phyloP scores from a whole-genome alignment of 2,797 vertebrate species.

The Momotus momota region DNA sequence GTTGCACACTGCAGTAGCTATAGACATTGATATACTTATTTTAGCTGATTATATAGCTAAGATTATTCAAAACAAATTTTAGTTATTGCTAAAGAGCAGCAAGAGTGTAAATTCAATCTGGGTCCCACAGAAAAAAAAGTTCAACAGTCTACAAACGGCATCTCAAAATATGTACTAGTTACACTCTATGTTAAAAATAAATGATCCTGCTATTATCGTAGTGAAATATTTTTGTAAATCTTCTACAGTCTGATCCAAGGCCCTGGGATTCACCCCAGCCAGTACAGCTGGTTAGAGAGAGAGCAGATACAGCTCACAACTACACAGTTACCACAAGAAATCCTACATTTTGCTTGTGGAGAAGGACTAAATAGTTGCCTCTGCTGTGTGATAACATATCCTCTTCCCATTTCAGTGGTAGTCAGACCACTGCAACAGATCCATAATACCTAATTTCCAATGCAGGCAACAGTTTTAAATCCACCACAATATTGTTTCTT shows the following conservation, averaged over 20 bases:
- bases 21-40: not conserved
- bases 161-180: not conserved
- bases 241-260: not conserved
- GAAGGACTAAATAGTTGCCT: not conserved
- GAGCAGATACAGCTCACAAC: not conserved
- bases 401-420: not conserved
- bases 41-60: conserved; percentile 4
- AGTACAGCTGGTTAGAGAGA: not conserved
- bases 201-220: not conserved
- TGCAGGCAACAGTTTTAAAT: not conserved
- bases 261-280: not conserved
- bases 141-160: not conserved
- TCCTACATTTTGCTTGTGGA: not conserved
- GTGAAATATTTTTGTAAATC: not conserved
- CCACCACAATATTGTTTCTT: not conserved
- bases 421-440: not conserved
- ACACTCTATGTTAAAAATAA: conserved; percentile 28
- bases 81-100: not conserved
- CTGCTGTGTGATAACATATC: not conserved
- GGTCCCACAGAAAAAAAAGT: not conserved
- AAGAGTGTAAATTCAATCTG: not conserved
- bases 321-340: not conserved
- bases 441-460: not conserved
- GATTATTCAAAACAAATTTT: conserved; percentile 25
- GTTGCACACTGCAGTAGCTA: not conserved